Base-by-base conservation (phyloP, 1,140 invertebrate species). In the Drosophila albomicans region DNA sequence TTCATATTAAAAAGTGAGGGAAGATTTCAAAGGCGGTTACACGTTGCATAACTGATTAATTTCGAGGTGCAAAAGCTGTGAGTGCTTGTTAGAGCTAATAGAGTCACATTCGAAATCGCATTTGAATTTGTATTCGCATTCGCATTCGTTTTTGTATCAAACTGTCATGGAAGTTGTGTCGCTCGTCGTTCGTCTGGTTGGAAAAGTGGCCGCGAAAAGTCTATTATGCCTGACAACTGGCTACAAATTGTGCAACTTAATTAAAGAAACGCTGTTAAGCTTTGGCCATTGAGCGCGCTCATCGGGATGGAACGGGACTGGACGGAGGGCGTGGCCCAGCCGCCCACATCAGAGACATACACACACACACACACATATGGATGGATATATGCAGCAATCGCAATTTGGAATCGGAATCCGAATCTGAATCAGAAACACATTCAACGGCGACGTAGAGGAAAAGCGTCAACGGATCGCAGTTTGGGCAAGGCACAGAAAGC, bases 201-300 rank as follows among this genome's bases (percentile, higher is more conserved):
- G 11, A 54, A 54, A 68, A 74, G 66, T 69, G 58, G 48, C 66
- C 51, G 2, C 57, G 43, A 70, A 71, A 65, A 59, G 61, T 63
- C 52, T 64, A 75, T 75, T 75, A 75, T 71, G 59, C 32, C 79
- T 75, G 68, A 70, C 85, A 82, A 85, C 81, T 81, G 81, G 77
- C 85, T 73, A 89, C 85, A 88, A 89, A 89, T 88, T 88, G 85
- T 81, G 58, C 78, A 85, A 88, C 85, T 88, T 89, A 88, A 88
- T 88, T 88, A 88, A 88, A 88, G 85, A 85, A 88, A 81, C 81
- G 78, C 78, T 88, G 85, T 89, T 87, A 85, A 78, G 88, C 75
- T 85, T 57, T 78, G 74, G 84, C 88, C 79, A 87, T 88, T 82
- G 82, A 87, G 82, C 63, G 68, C 41, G 43, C 30, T 25, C 20